Percentiles rank a stretch among this genome's conserved stretches.
Evolutionary conservation across 2,888 invertebrate genomes (phyloP).

Genomic region (Himalopsyche kuldschensis): DNA sequence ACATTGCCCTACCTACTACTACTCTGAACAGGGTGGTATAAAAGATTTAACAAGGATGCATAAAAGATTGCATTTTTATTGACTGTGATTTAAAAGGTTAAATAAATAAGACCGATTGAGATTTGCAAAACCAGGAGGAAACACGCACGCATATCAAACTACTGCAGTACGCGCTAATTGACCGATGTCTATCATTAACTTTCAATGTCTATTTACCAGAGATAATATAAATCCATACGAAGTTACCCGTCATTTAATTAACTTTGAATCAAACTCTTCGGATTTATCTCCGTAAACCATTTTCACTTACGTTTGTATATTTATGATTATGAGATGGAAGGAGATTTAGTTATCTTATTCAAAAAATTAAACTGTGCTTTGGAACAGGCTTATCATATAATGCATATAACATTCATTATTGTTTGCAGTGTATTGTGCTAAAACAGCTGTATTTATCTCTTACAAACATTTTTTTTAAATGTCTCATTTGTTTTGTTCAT

Average conservation of each 20-base stretch:
- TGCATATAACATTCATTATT: too few relatives aligned
- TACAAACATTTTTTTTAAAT: too few relatives aligned
- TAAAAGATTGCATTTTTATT: too few relatives aligned
- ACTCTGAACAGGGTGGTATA: too few relatives aligned
- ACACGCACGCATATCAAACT: neutral
- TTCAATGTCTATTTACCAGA: neutral
- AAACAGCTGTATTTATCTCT: too few relatives aligned
- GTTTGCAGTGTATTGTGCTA: too few relatives aligned
- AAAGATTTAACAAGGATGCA: too few relatives aligned
- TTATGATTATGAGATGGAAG: neutral
- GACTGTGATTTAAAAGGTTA: neutral
- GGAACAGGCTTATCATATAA: too few relatives aligned
- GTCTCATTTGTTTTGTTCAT: too few relatives aligned
- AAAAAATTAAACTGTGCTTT: too few relatives aligned
- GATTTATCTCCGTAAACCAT: neutral
- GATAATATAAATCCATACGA: neutral
- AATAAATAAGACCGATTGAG: neutral
- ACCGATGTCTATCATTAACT: neutral
- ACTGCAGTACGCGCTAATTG: neutral
- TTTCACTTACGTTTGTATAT: neutral
- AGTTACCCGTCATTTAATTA: neutral
- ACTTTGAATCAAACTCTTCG: neutral
- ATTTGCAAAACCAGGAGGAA: neutral
- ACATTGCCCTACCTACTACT: too few relatives aligned
- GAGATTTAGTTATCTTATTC: too few relatives aligned